These are phyloP conservation scores for Poeciliopsis paucimaculata DNA, from an alignment of 2,797 vertebrate genomes.

Conservation along the genomic window DNA sequence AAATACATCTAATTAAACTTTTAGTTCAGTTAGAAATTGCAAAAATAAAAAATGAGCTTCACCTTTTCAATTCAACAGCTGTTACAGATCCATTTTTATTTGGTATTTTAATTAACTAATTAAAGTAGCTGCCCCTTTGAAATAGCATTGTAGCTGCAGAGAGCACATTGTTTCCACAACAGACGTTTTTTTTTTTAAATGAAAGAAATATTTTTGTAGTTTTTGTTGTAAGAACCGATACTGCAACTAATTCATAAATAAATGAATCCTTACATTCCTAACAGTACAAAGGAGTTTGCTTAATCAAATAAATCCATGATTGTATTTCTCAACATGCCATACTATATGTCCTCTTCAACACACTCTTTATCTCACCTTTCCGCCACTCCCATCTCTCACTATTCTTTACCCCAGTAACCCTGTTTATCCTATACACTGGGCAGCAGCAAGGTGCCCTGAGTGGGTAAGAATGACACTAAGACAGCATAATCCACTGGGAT, in stretches of 20 bases:
- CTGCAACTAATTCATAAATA: too few relatives aligned
- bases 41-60: too few relatives aligned
- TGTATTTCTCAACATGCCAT: conserved; percentile 31
- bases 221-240: too few relatives aligned
- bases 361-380: conserved; percentile 32
- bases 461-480: conserved; percentile 74
- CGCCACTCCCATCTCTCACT: conserved; percentile 29
- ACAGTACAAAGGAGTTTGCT: background rate
- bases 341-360: conserved; percentile 12
- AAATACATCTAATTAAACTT: background rate
- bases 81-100: too few relatives aligned
- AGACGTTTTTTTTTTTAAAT: too few relatives aligned
- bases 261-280: too few relatives aligned
- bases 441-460: conserved; percentile 64
- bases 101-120: too few relatives aligned
- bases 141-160: too few relatives aligned
- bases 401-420: conserved; percentile 53
- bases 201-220: too few relatives aligned
- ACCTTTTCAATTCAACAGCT: too few relatives aligned
- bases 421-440: conserved; percentile 47
- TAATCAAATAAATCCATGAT: background rate
- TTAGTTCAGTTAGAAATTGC: background rate
- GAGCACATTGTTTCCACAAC: too few relatives aligned
- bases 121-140: too few relatives aligned
- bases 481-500: conserved; percentile 70